Evolutionary conservation across 2,113 vertebrate genomes (phyloP), one percentile per base, ranked within the genome.

Genomic region (Oenanthe oenanthe): DNA sequence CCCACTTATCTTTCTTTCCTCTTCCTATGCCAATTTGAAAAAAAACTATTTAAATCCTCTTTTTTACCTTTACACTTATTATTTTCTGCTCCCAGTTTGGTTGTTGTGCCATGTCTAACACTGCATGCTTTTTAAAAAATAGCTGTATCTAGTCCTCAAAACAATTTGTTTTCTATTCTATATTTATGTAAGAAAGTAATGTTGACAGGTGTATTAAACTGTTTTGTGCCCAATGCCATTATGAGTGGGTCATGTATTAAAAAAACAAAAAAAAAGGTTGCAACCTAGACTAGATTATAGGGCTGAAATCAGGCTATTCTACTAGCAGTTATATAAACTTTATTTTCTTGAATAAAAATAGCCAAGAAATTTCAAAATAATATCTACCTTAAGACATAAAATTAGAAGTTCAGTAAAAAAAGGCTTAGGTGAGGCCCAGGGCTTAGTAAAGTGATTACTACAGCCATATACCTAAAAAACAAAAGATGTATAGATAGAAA

Each of bases 331-430:
- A 96, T 65, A 85, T 66, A 96, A 93, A 90, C 77, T 48, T 89
- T 48, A 77, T 92, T 63, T 96, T 98, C 97, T 98, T 98, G 96
- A 96, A 98, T 97, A 97, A 95, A 98, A 98, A 98, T 96, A 97
- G 96, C 74, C 92, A 82, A 48, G 78, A 97, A 96, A 97, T 96
- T 97, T 96, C 88, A 96, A 80, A 73, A 95, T 47, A 89, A 95
- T n/a, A 88, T 66, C 65, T 81, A 96, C 43, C 88, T 90, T 87
- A 96, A 97, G 93, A 96, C 48, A 93, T 43, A 88, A 93, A 97
- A 96, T 89, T 54, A 77, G 56, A 94, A 91, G 71, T 92, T 97
- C 29, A 83, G 90, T 95, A 94, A 95, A 96, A 96, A n/a, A 50
- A 75, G 51, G 63, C 75, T 96, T 97, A 96, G 82, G 43, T 67